Evolutionary conservation across 2,888 invertebrate genomes (phyloP).

Genomic region (Aleiodes testaceus): DNA sequence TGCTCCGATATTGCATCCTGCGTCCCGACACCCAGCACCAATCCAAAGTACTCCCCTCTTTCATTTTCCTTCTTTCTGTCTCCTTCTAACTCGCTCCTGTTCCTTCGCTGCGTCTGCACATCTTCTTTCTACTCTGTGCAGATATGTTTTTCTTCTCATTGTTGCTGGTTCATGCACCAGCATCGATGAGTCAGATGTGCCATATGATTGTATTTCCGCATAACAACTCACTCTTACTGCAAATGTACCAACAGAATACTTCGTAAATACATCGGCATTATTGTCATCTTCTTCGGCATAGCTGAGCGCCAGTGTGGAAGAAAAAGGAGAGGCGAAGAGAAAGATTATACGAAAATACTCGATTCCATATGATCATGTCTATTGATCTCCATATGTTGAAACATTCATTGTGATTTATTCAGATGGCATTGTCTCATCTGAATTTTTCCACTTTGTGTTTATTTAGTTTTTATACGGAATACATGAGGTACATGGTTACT

Average conservation of each 20-base stretch:
- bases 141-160: slow-evolving; percentile 7
- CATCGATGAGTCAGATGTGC: slow-evolving; percentile 27
- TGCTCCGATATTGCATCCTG: slow-evolving; percentile 64
- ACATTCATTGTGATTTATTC: slow-evolving; percentile 32
- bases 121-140: slow-evolving; percentile 6
- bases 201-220: background rate
- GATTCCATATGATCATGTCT: slow-evolving; percentile 17
- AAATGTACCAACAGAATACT: background rate
- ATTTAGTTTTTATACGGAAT: background rate
- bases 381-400: slow-evolving; percentile 26
- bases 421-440: background rate
- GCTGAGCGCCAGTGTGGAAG: too few relatives aligned
- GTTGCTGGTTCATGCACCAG: slow-evolving; percentile 13
- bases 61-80: slow-evolving; percentile 32
- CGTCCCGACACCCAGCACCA: slow-evolving; percentile 51
- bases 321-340: background rate
- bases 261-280: slow-evolving; percentile 10
- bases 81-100: slow-evolving; percentile 4
- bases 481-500: background rate
- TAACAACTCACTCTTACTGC: background rate
- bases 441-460: background rate
- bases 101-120: slow-evolving; percentile 1
- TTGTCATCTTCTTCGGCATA: background rate
- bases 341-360: slow-evolving; percentile 1
- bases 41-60: slow-evolving; percentile 36